These are phyloP conservation scores for Petrolisthes manimaculis DNA, from an alignment of 2,888 invertebrate species.

Conservation along the genomic window DNA sequence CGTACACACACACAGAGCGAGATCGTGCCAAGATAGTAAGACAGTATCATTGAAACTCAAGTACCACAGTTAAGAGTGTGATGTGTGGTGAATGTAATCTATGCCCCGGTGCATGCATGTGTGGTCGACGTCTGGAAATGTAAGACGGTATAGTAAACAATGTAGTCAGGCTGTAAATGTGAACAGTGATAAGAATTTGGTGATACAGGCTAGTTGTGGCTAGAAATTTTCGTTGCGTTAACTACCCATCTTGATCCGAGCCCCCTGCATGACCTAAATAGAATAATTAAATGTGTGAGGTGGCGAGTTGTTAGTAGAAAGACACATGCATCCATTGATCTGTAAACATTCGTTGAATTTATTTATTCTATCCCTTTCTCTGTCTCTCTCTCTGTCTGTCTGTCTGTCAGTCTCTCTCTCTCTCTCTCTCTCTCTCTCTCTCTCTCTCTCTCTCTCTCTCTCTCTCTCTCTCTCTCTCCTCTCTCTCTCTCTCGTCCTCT, in stretches of 20 bases:
- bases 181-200: too few species aligned
- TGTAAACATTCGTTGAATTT: neutral
- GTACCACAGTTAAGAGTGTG: neutral
- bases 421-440: neutral
- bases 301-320: neutral
- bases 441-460: neutral
- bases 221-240: too few species aligned
- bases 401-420: constrained; percentile 8
- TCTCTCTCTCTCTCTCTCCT: neutral
- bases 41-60: neutral
- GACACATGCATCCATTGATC: neutral
- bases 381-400: neutral
- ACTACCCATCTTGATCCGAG: too few species aligned
- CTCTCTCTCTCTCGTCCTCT: constrained; percentile 25
- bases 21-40: neutral
- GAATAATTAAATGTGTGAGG: neutral
- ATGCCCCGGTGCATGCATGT: too few species aligned
- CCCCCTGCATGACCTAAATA: neutral
- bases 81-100: neutral
- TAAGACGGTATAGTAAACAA: neutral
- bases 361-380: neutral
- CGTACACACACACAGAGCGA: neutral
- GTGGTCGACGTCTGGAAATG: too few species aligned
- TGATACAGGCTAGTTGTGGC: too few species aligned
- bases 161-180: neutral